These are phyloP conservation scores for Therioaphis trifolii DNA, from an alignment of 2,888 invertebrate species.

Conservation along the genomic window DNA sequence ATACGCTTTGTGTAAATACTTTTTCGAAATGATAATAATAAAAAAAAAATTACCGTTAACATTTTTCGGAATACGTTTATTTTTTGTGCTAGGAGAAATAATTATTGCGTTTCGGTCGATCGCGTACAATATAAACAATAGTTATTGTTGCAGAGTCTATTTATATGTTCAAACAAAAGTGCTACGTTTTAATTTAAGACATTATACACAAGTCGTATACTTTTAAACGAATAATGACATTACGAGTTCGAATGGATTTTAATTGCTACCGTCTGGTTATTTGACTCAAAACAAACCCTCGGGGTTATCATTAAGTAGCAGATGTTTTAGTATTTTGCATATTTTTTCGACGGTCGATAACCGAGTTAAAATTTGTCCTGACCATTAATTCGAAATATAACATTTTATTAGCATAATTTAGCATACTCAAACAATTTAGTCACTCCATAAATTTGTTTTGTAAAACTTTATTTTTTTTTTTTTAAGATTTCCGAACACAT, in stretches of 20 bases:
- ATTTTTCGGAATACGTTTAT: background rate
- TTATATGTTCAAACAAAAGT: background rate
- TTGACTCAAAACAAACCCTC: background rate
- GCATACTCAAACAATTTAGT: conserved; percentile 43
- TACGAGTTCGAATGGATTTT: conserved; percentile 33
- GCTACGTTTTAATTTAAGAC: background rate
- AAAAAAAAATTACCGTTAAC: too few relatives aligned
- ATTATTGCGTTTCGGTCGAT: background rate
- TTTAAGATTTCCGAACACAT: conserved; percentile 11
- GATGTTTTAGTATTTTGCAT: conserved; percentile 48
- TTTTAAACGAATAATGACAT: conserved; percentile 17
- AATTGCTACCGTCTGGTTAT: conserved; percentile 39
- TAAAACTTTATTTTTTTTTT: background rate
- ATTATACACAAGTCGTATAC: background rate
- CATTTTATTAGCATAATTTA: conserved; percentile 56
- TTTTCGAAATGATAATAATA: too few relatives aligned
- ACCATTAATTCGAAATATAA: conserved; percentile 43
- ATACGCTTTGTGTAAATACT: too few relatives aligned
- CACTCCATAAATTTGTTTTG: conserved; percentile 21
- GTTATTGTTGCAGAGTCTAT: too few relatives aligned
- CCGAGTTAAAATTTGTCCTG: conserved; percentile 36
- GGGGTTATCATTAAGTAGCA: conserved; percentile 53
- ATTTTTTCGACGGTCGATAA: conserved; percentile 46
- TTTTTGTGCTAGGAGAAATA: background rate
- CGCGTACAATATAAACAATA: background rate